Conservation (phyloP, 2,888 invertebrate genomes). For the Piscicola geometra region DNA sequence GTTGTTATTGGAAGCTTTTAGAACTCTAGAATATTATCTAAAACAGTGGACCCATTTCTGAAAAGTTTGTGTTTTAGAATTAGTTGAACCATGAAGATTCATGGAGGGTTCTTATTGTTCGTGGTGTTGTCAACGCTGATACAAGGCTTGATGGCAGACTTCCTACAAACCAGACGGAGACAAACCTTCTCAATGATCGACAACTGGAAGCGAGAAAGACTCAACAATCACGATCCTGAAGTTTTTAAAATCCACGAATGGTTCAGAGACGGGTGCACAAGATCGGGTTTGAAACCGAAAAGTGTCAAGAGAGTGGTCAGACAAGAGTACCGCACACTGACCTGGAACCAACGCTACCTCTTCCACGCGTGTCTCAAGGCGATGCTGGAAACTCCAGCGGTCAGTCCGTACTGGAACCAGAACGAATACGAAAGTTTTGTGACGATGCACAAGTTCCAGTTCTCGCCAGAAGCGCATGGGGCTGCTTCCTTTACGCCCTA, state of each 20-base stretch:
- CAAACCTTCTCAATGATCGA: conserved; percentile 2
- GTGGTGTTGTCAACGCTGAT: too few relatives aligned
- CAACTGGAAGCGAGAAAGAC: not conserved
- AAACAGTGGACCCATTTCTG: too few relatives aligned
- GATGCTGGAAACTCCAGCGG: conserved; percentile 20
- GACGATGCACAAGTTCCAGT: conserved; percentile 22
- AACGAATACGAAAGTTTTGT: conserved; percentile 23
- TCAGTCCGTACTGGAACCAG: conserved; percentile 22
- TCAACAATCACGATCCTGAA: not conserved
- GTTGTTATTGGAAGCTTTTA: too few relatives aligned
- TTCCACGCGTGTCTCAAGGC: conserved; percentile 11
- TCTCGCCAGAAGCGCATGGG: conserved; percentile 25
- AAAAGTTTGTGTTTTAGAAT: too few relatives aligned
- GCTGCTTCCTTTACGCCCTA: conserved; percentile 25
- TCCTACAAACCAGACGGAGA: not conserved
- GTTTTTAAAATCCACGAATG: not conserved
- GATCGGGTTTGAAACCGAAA: not conserved
- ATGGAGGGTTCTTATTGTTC: too few relatives aligned
- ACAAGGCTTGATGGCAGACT: too few relatives aligned
- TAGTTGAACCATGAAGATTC: too few relatives aligned
- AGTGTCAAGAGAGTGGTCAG: not conserved
- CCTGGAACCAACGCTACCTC: not conserved
- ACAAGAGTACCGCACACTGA: conserved; percentile 26
- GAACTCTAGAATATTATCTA: too few relatives aligned
- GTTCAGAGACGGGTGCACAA: conserved; percentile 18